Conservation (phyloP, 2,113 vertebrate genomes). For the Saccopteryx leptura region DNA sequence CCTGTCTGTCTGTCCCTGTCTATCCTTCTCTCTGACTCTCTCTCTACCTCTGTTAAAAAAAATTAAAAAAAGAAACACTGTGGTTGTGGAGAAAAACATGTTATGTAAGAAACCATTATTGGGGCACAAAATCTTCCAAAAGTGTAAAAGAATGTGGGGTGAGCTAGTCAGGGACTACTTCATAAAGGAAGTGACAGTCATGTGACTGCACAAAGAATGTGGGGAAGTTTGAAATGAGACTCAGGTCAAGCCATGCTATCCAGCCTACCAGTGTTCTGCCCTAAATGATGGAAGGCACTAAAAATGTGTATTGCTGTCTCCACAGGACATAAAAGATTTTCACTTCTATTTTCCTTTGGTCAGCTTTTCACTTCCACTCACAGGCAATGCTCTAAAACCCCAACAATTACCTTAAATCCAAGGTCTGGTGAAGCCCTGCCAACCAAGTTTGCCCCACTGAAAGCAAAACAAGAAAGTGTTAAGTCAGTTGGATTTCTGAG, state of each 20-base stretch:
- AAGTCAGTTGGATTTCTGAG: constrained; percentile 60
- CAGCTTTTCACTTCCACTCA: background rate
- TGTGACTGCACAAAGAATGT: background rate
- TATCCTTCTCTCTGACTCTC: no score
- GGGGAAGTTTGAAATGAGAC: background rate
- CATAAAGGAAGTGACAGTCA: background rate
- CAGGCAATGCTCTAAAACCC: background rate
- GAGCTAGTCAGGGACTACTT: background rate
- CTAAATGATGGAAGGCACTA: no score
- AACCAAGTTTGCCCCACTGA: background rate
- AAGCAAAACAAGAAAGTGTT: constrained; percentile 50
- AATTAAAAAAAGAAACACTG: background rate
- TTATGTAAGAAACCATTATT: background rate
- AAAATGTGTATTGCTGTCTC: background rate
- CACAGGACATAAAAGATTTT: background rate
- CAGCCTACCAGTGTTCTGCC: background rate
- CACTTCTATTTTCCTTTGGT: background rate
- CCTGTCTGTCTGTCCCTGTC: no score
- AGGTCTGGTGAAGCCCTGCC: background rate
- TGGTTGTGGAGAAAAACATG: background rate
- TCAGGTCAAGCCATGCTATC: background rate
- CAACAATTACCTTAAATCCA: background rate
- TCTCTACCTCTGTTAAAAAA: no score
- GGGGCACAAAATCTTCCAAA: background rate
- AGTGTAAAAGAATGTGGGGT: background rate